Percentiles rank a stretch among this genome's conserved stretches.
These are phyloP conservation scores for Epinephelus coioides DNA, from an alignment of 2,797 vertebrate genomes.

Conservation along the genomic window DNA sequence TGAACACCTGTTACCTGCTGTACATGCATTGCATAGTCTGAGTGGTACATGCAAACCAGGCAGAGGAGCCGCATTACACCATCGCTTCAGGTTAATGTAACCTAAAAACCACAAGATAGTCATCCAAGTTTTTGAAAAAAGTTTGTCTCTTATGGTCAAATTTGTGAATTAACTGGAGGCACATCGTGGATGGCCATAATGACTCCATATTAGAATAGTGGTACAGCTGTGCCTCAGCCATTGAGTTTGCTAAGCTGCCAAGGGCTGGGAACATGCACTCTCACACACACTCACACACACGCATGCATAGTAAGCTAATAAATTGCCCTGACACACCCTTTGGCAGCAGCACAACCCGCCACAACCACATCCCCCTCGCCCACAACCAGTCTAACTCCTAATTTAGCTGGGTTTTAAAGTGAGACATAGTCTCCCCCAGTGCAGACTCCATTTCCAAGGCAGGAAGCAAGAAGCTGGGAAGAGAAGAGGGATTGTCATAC, in stretches of 20 bases:
- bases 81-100: slow-evolving; percentile 63
- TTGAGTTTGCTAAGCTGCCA: slow-evolving; percentile 79
- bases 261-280: slow-evolving; percentile 70
- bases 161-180: slow-evolving; percentile 83
- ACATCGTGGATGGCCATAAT: slow-evolving; percentile 77
- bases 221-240: slow-evolving; percentile 84
- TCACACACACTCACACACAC: slow-evolving; percentile 46
- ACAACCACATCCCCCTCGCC: slow-evolving; percentile 79
- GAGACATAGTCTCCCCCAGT: slow-evolving; percentile 66
- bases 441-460: slow-evolving; percentile 56
- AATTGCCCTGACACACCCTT: slow-evolving; percentile 81
- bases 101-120: slow-evolving; percentile 53
- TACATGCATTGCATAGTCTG: slow-evolving; percentile 35
- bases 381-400: slow-evolving; percentile 76
- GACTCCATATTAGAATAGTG: slow-evolving; percentile 82
- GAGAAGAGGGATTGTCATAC: slow-evolving; percentile 40
- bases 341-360: slow-evolving; percentile 74
- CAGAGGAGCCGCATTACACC: slow-evolving; percentile 48
- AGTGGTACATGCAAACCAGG: slow-evolving; percentile 29
- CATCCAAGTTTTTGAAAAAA: slow-evolving; percentile 62
- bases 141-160: slow-evolving; percentile 75
- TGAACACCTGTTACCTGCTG: slow-evolving; percentile 76
- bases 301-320: slow-evolving; percentile 73
- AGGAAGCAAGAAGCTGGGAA: slow-evolving; percentile 49
- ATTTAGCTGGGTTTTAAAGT: slow-evolving; percentile 79